These are phyloP conservation scores for Pseudolaguvia tuberculata DNA, from an alignment of 2,113 vertebrate genomes.

Conservation along the genomic window DNA sequence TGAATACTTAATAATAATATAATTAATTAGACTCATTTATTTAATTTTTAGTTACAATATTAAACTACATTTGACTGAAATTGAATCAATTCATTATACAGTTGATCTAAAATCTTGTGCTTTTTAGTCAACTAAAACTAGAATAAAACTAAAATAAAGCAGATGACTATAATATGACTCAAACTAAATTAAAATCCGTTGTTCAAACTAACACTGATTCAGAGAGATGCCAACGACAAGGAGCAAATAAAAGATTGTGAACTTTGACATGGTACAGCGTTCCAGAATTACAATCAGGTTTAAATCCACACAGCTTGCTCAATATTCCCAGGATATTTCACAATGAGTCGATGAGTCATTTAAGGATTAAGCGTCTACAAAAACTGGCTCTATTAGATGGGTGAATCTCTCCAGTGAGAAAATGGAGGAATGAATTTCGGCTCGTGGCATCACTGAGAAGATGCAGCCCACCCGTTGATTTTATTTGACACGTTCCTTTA, in stretches of 20 bases:
- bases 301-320: conserved; percentile 15
- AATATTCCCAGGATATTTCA: neutral
- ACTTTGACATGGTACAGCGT: neutral
- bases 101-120: too few relatives aligned
- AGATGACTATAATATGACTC: too few relatives aligned
- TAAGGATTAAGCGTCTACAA: conserved; percentile 22
- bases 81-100: too few relatives aligned
- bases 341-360: conserved; percentile 37
- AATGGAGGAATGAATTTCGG: conserved; percentile 39
- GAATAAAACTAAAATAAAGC: too few relatives aligned
- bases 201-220: too few relatives aligned
- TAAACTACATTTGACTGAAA: too few relatives aligned
- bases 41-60: too few relatives aligned
- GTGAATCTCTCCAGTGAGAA: conserved; percentile 14
- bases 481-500: conserved; percentile 34
- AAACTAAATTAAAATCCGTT: too few relatives aligned
- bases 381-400: neutral
- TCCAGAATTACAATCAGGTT: neutral
- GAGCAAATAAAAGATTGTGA: neutral
- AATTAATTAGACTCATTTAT: too few relatives aligned
- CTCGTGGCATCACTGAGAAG: conserved; percentile 10
- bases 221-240: neutral
- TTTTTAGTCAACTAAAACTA: too few relatives aligned
- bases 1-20: too few relatives aligned
- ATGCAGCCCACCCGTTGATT: conserved; percentile 17